Percentiles rank a stretch among this genome's conserved stretches.
Evolutionary conservation across 2,888 invertebrate genomes (phyloP).

Genomic region (Laspeyria flexula): DNA sequence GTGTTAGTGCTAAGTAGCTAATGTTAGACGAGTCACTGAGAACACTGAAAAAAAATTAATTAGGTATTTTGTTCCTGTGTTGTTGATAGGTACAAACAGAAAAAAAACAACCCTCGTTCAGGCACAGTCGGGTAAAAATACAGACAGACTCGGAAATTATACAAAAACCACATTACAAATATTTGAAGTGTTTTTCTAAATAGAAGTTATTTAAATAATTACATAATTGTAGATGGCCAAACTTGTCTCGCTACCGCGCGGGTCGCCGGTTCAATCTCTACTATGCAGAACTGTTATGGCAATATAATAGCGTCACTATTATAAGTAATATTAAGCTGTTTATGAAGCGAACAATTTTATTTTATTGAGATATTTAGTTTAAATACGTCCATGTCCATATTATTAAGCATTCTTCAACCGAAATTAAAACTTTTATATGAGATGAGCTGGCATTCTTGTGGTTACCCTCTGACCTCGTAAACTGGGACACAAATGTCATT

Average conservation of each 20-base stretch:
- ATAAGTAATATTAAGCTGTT: not conserved
- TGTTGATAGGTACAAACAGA: too few species aligned
- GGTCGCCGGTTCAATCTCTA: constrained; percentile 17
- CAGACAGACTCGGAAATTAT: too few species aligned
- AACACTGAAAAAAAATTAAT: too few species aligned
- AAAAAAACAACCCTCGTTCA: too few species aligned
- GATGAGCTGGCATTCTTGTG: not conserved
- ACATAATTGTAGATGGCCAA: constrained; percentile 1
- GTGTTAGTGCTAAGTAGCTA: too few species aligned
- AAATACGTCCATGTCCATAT: not conserved
- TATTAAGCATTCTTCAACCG: not conserved
- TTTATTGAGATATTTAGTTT: not conserved
- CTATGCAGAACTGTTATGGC: constrained; percentile 2
- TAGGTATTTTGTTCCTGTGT: too few species aligned
- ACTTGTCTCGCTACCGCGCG: constrained; percentile 1
- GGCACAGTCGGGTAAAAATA: too few species aligned
- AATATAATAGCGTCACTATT: not conserved
- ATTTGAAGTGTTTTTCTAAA: too few species aligned
- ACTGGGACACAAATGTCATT: not conserved
- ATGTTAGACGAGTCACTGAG: too few species aligned
- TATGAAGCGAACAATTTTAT: not conserved
- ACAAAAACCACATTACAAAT: too few species aligned
- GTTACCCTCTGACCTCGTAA: not conserved
- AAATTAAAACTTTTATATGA: not conserved
- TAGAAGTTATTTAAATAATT: too few species aligned